A percentile compares a stretch with the other conserved stretches of the same genome.
phyloP scores from a whole-genome alignment of 2,797 vertebrate species.

The Tokudaia tokunoshimensis region DNA sequence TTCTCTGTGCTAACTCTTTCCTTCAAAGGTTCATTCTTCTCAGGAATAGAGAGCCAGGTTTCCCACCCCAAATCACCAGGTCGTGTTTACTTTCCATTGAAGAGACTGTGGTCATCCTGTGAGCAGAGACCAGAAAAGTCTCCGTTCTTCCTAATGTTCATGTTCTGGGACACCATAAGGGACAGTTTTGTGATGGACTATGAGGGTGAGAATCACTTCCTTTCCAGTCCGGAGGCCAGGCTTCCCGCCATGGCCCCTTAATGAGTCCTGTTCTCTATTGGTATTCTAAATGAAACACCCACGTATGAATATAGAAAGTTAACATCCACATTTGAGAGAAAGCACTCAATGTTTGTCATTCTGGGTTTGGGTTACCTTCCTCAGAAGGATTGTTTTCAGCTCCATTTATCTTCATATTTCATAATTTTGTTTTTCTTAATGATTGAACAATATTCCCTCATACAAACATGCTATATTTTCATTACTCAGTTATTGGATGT shows the following conservation, averaged over 20 bases:
- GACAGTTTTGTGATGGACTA: background rate
- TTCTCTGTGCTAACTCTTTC: slow-evolving; percentile 94
- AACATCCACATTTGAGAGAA: background rate
- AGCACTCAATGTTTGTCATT: background rate
- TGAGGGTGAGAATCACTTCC: background rate
- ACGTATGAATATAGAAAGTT: background rate
- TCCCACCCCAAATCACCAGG: slow-evolving; percentile 95
- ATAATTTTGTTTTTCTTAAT: background rate
- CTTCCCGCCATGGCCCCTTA: background rate
- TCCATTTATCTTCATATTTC: background rate
- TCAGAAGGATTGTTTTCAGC: no score
- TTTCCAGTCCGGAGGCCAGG: no score
- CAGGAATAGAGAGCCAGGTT: slow-evolving; percentile 97
- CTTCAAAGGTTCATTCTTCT: slow-evolving; percentile 93
- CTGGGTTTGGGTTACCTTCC: background rate
- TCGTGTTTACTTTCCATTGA: slow-evolving; percentile 93
- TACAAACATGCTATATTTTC: background rate
- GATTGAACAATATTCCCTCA: background rate
- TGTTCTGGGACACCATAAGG: background rate
- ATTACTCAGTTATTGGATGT: background rate
- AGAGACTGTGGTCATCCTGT: background rate
- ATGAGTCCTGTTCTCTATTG: background rate
- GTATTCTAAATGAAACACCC: background rate
- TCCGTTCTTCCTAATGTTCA: background rate
- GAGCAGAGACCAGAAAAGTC: background rate